A percentile compares a stretch with the other conserved stretches of the same genome.
phyloP scores from a whole-genome alignment of 2,113 vertebrate genomes.

The Athene cunicularia region DNA sequence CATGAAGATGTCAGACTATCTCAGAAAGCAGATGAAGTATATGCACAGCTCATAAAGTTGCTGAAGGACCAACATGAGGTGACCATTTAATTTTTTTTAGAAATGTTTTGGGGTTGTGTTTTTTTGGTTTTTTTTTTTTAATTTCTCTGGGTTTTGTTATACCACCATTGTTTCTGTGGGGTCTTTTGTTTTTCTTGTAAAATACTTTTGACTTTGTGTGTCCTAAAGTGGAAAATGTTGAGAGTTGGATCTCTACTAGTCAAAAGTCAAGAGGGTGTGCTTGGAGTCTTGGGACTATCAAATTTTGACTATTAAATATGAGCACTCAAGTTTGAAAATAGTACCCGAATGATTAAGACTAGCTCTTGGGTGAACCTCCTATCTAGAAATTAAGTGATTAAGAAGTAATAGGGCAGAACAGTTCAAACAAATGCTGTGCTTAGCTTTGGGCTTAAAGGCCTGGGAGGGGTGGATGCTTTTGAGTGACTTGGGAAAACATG shows the following conservation, averaged over 20 bases:
- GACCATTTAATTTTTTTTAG: not conserved
- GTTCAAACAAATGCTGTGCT: not conserved
- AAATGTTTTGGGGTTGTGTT: not conserved
- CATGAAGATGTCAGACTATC: constrained; percentile 88
- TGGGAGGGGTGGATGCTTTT: not conserved
- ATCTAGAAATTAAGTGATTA: not conserved
- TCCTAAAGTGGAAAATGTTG: not conserved
- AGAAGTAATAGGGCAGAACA: not conserved
- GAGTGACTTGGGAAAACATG: not conserved
- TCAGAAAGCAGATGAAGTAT: constrained; percentile 89
- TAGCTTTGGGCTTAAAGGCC: not conserved
- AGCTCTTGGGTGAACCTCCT: not conserved
- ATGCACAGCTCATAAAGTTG: constrained; percentile 85
- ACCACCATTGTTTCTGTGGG: not conserved
- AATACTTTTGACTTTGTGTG: not conserved
- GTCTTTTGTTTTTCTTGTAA: not conserved
- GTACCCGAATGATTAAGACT: not conserved
- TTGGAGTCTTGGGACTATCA: not conserved
- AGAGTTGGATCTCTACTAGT: not conserved
- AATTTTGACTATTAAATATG: not conserved
- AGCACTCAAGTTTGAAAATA: not conserved
- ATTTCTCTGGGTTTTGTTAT: not conserved
- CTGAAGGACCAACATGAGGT: constrained; percentile 92
- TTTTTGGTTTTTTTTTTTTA: not conserved
- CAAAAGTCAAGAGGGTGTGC: not conserved